Base-by-base conservation (phyloP, 2,888 invertebrate species). In the Sericinus montela region DNA sequence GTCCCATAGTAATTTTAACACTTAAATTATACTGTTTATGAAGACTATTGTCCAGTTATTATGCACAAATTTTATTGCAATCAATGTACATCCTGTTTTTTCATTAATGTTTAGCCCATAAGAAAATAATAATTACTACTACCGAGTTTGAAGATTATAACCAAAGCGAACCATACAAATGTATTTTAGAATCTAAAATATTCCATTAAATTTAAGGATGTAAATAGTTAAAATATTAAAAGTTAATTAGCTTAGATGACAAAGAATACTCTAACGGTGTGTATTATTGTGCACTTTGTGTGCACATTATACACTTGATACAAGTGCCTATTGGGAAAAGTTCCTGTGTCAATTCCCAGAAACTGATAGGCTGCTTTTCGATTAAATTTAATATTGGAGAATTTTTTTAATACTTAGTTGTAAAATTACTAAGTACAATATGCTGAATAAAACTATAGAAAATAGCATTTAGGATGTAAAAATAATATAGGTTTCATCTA, bases 131-230 rank as follows among this genome's bases (percentile, higher is more conserved):
- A 32, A 11, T 5, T 19, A 11, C 29, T 13, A 30, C 30, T n/a
- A 29, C 30, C 19, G 7, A 25, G 23, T 46, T 28, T 46, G 34
- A 36, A 41, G 41, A 39, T 29, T 32, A 43, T 44, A 44, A 49
- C 48, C 48, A 49, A 49, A 49, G 48, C 35, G 39, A 43, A 40
- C 28, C 19, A 49, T 43, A 32, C 30, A 38, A 48, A 38, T 43
- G 38, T 48, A 39, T 39, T 44, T n/a, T 44, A 49, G 48, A 14
- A 35, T 19, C 34, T 38, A 32, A 43, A 49, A 44, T 49, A 49
- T 49, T 49, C 48, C 48, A 49, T n/a, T 49, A 49, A 49, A 44
- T 44, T 39, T 49, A 49, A 49, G 43, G 7, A 6, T 49, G 48
- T 49, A 49, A 32, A 48, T 48, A 19, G 19, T 42, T 29, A 35